Base-by-base conservation (phyloP, 1,140 invertebrate species). In the Paraescarpia echinospica region DNA sequence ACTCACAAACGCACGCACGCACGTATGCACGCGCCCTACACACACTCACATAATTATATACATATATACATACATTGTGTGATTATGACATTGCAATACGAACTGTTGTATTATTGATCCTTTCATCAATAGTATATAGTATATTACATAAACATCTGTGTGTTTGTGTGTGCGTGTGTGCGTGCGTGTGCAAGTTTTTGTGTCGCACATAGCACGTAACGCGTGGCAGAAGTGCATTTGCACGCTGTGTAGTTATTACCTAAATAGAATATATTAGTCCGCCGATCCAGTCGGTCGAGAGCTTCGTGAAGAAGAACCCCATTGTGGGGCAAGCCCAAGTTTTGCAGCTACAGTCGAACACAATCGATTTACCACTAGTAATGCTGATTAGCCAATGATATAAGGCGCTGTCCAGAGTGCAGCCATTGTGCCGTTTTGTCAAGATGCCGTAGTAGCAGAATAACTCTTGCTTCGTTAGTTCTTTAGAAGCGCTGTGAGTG, bases 281-380 rank as follows among this genome's bases (percentile, higher is more conserved):
- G 33, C 91, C 91, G 9, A 91, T 48, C 91, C 91, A 91, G 48
- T 48, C 34, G 33, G 33, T 9, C 33, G 91, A 33, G 34, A 91
- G 35, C n/a, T 14, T 35, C 22, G 91, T 91, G 9, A 91, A 12
- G 18, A 91, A 33, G 48, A 91, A 91, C 22, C 35, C 34, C 33
- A 48, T 35, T 18, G 91, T 48, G 35, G 91, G 91, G 22, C 59
- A 77, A 35, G 34, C 91, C 33, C 34, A 48, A 33, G 41, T 34
- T 91, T 41, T 48, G 48, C 41, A 33, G 91, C 34, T 41, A 91
- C 91, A 91, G 31, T 41, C 34, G 41, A 91, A 41, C 0, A 33
- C n/a, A 35, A 91, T 48, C 33, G 33, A 41, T 34, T 48, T 33
- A 35, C 33, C 91, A 35, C 91, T 91, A 14, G 48, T 35, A 14